Evolutionary conservation across 2,113 vertebrate genomes (phyloP), one percentile per base, ranked within the genome.

Genomic region (Zootoca vivipara): DNA sequence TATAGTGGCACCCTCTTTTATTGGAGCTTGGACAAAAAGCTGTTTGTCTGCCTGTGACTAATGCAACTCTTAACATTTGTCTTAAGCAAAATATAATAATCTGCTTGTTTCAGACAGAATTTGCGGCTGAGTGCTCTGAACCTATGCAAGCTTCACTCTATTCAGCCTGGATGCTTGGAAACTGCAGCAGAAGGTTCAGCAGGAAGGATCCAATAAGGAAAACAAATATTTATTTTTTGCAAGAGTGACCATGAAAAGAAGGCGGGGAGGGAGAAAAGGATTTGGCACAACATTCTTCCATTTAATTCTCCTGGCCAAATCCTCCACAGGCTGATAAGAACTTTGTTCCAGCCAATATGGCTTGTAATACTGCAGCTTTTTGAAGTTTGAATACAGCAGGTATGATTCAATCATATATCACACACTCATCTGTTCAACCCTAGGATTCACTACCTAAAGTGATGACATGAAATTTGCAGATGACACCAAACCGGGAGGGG

Each of bases 161-260:
- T 78, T 94, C 86, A 75, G 38, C 62, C 58, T 79, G 30, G 38
- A 86, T 92, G 86, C 88, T 93, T 91, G 90, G 72, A 92, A 52
- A 85, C 83, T 87, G 83, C 92, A 90, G 92, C 88, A 82, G 90
- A 90, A 83, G 86, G 42, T 83, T 93, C 35, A 90, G 13, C 83
- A 91, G 92, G 90, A 96, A 94, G 90, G 91, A 93, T 89, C 85
- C 86, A 75, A 87, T 77, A 93, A 85, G 84, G 56, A 94, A 93
- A 89, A 75, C 40, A 95, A 95, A 94, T 94, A 95, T 92, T 93
- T 93, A 92, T 12, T 92, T 83, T 94, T 91, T 93, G 91, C 86
- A 91, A 92, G 69, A 62, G 20, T 94, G 90, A 91, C 92, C 86
- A 93, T 94, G 91, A 92, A 94, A 62, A 89, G 83, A 85, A 70